Evolutionary conservation across 2,888 invertebrate genomes (phyloP).

Genomic region (Hyposoter dolosus): DNA sequence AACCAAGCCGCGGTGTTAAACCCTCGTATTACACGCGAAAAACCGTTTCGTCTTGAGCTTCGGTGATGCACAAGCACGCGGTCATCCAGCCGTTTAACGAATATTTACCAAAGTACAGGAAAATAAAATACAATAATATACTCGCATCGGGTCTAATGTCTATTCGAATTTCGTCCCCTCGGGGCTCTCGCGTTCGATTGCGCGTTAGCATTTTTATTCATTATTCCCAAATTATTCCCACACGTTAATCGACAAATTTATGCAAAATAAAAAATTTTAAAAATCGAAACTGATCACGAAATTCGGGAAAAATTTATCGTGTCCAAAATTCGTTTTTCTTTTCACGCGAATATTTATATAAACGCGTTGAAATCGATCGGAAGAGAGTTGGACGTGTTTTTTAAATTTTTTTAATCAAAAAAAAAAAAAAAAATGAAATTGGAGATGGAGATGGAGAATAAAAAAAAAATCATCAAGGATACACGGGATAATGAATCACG

Average conservation of each 20-base stretch:
- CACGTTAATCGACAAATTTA: too few relatives aligned
- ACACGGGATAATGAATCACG: not conserved
- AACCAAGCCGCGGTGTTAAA: slow-evolving; percentile 22
- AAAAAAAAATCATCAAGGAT: slow-evolving; percentile 29
- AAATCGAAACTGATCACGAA: too few relatives aligned
- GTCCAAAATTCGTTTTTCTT: too few relatives aligned
- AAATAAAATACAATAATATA: not conserved
- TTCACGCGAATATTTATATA: not conserved
- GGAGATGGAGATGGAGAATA: slow-evolving; percentile 31
- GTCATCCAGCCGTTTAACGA: slow-evolving; percentile 4
- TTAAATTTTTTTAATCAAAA: too few relatives aligned
- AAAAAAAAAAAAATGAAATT: slow-evolving; percentile 15
- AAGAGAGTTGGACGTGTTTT: slow-evolving; percentile 18
- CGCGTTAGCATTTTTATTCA: too few relatives aligned
- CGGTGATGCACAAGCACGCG: not conserved
- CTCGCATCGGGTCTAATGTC: not conserved
- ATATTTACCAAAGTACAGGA: not conserved
- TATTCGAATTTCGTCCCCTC: not conserved
- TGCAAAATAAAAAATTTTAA: too few relatives aligned
- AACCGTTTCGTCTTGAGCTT: slow-evolving; percentile 12
- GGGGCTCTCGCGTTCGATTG: not conserved
- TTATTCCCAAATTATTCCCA: too few relatives aligned
- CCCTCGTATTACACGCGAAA: slow-evolving; percentile 11
- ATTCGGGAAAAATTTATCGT: too few relatives aligned
- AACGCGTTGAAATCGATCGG: not conserved